Evolutionary conservation across 2,888 invertebrate species (phyloP).

Genomic region (Phorcus lineatus): DNA sequence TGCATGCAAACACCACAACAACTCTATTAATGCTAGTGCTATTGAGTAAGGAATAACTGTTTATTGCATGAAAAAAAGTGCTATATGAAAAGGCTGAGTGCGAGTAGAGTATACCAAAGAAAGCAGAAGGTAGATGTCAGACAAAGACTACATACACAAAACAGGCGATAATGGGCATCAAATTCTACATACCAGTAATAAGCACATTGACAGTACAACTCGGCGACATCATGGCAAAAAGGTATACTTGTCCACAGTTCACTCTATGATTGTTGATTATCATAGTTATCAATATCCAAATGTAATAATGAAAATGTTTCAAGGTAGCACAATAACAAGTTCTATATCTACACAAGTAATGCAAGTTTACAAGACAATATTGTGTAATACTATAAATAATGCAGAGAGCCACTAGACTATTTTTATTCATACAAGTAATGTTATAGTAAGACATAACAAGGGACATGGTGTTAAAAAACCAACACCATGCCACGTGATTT

Average conservation of each 20-base stretch:
- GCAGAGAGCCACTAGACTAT: slow-evolving; percentile 28
- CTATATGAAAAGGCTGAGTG: slow-evolving; percentile 19
- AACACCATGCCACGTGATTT: slow-evolving; percentile 25
- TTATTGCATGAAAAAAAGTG: slow-evolving; percentile 25
- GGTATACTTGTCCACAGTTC: slow-evolving; percentile 8
- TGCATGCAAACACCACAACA: slow-evolving; percentile 29
- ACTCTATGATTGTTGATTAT: background rate
- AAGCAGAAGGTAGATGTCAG: slow-evolving; percentile 17
- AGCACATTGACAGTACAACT: slow-evolving; percentile 11
- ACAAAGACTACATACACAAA: slow-evolving; percentile 25
- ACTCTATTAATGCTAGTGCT: slow-evolving; percentile 17
- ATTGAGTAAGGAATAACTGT: slow-evolving; percentile 15
- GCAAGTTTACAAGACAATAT: slow-evolving; percentile 21
- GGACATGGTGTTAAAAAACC: slow-evolving; percentile 26
- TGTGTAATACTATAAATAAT: slow-evolving; percentile 29
- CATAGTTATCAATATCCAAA: background rate
- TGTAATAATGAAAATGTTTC: background rate
- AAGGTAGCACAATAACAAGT: slow-evolving; percentile 13
- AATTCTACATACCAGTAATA: slow-evolving; percentile 10
- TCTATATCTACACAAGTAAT: slow-evolving; percentile 9
- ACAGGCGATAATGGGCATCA: slow-evolving; percentile 9
- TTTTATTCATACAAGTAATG: slow-evolving; percentile 30
- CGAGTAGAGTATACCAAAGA: slow-evolving; percentile 25
- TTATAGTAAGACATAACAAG: slow-evolving; percentile 27
- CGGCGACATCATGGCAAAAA: slow-evolving; percentile 4